Conservation (phyloP, 2,888 invertebrate genomes). For the Phyto melanocephala region DNA sequence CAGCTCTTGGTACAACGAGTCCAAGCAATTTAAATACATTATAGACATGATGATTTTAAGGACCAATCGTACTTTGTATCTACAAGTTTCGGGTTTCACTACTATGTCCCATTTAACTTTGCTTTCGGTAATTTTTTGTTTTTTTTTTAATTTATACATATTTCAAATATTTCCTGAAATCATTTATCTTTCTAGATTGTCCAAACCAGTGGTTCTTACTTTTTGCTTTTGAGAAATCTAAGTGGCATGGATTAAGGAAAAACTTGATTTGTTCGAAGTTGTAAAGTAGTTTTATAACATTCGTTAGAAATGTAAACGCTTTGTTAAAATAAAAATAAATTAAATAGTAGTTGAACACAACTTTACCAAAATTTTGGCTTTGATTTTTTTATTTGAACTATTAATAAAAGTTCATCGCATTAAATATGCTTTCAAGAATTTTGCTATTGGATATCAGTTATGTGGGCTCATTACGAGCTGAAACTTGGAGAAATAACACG, state of each 20-base stretch:
- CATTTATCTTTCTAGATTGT: slow-evolving; percentile 35
- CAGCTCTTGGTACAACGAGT: slow-evolving; percentile 50
- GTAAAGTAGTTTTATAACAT: too few species aligned
- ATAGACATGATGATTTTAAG: slow-evolving; percentile 55
- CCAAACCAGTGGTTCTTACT: slow-evolving; percentile 49
- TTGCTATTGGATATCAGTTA: too few species aligned
- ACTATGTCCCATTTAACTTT: slow-evolving; percentile 53
- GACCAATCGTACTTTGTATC: slow-evolving; percentile 38
- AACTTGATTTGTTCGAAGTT: not conserved
- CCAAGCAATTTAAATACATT: slow-evolving; percentile 53
- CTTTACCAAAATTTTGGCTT: too few species aligned
- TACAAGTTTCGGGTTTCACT: slow-evolving; percentile 48
- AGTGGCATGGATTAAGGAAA: slow-evolving; percentile 34
- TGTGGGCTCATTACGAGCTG: too few species aligned
- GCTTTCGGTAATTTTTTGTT: slow-evolving; percentile 29
- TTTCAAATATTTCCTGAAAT: not conserved
- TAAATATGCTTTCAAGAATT: too few species aligned
- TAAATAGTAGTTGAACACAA: too few species aligned
- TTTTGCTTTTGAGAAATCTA: slow-evolving; percentile 45
- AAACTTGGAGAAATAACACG: too few species aligned
- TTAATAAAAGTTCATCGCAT: not conserved
- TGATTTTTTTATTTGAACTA: too few species aligned
- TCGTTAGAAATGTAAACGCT: too few species aligned
- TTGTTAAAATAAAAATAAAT: too few species aligned
- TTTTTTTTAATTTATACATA: not conserved